Evolutionary conservation across 2,888 invertebrate species (phyloP), one percentile per base, ranked within the genome.

Genomic region (Theodoxus fluviatilis): DNA sequence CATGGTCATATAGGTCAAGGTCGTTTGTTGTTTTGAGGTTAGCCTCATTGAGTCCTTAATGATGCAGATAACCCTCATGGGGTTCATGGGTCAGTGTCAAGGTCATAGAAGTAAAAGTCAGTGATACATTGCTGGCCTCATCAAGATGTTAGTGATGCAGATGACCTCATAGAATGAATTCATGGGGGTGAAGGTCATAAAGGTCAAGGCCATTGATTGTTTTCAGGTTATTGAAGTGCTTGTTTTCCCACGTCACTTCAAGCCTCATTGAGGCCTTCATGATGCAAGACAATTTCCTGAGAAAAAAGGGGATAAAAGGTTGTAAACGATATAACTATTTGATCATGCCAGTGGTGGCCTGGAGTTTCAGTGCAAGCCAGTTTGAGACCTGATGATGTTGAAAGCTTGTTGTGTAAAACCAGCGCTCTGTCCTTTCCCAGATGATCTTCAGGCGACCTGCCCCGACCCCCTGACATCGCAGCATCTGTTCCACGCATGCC

Each of bases 401-500:
- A 3, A 25, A 9, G 18, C n/a, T 52, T 25, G 15, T 33, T 9
- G 12, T 55, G 70, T 80, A 57, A 76, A 77, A 69, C 68, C 67
- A 12, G 67, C 72, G 9, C 74, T 73, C 12, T 71, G 73, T 28
- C 72, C 73, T 49, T 73, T 73, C 15, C 67, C 80, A 61, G 77
- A 66, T 3, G 59, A 49, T 49, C 52, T 72, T 43, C 67, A 67
- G 49, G 49, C 33, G 63, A 69, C 59, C 37, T 33, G 55, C 33
- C 35, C 38, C 38, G 49, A 55, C 6, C 40, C n/a, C 18, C 31
- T 71, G 35, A 59, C 65, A 3, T 70, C 64, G 40, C 47, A 70
- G 47, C 79, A 80, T 40, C 76, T 84, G 68, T 81, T 84, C 71
- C 81, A 84, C 71, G 77, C 79, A 15, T 76, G 78, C 1, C 76